Evolutionary conservation across 2,113 vertebrate species (phyloP), one percentile per base, ranked within the genome.

Genomic region (Anarhynchus alexandrinus): DNA sequence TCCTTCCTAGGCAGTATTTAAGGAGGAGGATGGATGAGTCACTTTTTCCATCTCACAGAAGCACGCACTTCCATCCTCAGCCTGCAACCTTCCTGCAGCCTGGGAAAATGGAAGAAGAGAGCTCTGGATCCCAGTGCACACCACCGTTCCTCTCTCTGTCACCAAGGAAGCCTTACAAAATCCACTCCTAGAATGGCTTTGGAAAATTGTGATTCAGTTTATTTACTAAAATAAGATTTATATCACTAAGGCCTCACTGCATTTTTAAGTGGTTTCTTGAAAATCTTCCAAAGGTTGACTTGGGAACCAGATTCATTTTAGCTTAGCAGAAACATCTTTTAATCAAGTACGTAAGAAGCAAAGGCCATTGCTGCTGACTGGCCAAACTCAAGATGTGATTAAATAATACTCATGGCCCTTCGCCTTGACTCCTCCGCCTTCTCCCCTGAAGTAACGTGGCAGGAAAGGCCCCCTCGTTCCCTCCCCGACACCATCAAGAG

Each of bases 221-320:
- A 87, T 89, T 94, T 91, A 87, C 34, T 89, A 87, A 85, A 93
- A 54, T 51, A 85, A 80, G 84, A 87, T 77, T 94, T 82, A 80
- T 51, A 80, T 72, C 1, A 0, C 62, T 87, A 87, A 66, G 27
- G 57, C 57, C 34, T 91, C 32, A 32, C 20, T 77, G 70, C 21
- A 85, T 93, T 88, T 95, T 88, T 52, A 97, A 95, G 66, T 82
- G 78, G 67, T 88, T 94, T 88, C 40, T 34, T 95, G 89, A 95
- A 96, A 95, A 85, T 77, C 10, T 88, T 95, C 94, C 91, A 95
- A 58, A 82, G 38, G n/a, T 66, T 88, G 58, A 77, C 47, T 93
- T 1, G 6, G 49, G 74, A 94, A 58, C 32, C 67, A 77, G 61
- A 72, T 12, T 91, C 0, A 52, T 42, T 93, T 42, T 49, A 77